A percentile compares a stretch with the other conserved stretches of the same genome.
These are phyloP conservation scores for Jordanella pulchra DNA, from an alignment of 2,797 vertebrate genomes.

Conservation along the genomic window DNA sequence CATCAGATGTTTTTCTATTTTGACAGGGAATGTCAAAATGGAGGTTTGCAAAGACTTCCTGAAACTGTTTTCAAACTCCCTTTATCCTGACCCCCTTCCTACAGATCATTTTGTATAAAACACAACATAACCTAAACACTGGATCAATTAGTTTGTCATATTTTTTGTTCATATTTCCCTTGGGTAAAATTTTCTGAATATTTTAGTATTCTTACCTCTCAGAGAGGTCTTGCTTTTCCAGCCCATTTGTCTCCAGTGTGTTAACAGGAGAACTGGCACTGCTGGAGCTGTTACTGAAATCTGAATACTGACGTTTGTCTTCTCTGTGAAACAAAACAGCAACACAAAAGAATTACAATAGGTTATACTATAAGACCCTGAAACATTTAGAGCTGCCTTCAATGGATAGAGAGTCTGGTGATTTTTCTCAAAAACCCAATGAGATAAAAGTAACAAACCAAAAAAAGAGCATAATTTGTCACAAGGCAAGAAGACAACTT, in stretches of 20 bases:
- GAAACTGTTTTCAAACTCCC: neutral
- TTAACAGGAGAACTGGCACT: constrained; percentile 39
- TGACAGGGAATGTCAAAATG: neutral
- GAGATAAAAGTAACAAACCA: constrained; percentile 1
- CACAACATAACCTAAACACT: neutral
- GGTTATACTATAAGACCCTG: neutral
- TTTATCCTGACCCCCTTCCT: neutral
- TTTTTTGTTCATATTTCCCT: too few relatives aligned
- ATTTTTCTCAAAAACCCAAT: neutral
- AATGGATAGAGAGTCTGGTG: neutral
- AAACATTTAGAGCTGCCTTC: neutral
- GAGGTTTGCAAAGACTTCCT: neutral
- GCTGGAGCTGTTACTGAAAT: constrained; percentile 63
- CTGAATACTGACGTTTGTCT: constrained; percentile 24
- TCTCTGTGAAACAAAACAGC: constrained; percentile 40
- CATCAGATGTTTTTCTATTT: neutral
- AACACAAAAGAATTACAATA: neutral
- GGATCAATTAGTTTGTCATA: neutral
- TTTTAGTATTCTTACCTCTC: constrained; percentile 50
- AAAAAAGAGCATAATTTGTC: neutral
- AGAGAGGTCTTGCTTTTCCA: constrained; percentile 20
- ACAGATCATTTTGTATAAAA: neutral
- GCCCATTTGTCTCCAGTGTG: constrained; percentile 3
- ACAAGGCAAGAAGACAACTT: neutral
- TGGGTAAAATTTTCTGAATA: too few relatives aligned